A percentile compares a stretch with the other conserved stretches of the same genome.
phyloP scores from a whole-genome alignment of 1,140 invertebrate species.

The Drosophila orosa region DNA sequence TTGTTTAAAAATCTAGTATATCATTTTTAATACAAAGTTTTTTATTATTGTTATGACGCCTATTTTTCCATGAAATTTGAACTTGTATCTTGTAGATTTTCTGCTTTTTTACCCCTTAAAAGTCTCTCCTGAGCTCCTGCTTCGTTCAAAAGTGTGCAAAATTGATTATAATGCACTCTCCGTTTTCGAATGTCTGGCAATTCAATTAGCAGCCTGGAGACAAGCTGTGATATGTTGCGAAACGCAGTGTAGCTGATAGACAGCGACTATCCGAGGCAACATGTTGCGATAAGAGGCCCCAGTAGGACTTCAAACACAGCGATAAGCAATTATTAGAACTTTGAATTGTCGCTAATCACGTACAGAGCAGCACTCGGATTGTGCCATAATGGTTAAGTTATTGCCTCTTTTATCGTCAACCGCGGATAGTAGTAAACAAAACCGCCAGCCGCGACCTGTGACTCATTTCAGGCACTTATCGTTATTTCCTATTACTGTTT shows the following conservation, averaged over 20 bases:
- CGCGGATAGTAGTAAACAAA: conserved; percentile 10
- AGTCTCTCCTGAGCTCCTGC: neutral
- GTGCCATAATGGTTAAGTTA: conserved; percentile 4
- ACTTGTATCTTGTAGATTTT: neutral
- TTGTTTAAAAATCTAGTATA: too few relatives aligned
- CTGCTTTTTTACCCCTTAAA: neutral
- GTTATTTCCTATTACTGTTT: neutral
- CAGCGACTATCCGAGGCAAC: conserved; percentile 3
- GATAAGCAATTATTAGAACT: conserved; percentile 20
- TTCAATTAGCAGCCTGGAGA: conserved; percentile 51
- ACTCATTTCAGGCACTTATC: conserved; percentile 17
- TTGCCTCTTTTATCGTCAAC: conserved; percentile 14
- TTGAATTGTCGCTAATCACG: conserved; percentile 21
- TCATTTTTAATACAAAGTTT: too few relatives aligned
- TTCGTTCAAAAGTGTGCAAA: conserved; percentile 2
- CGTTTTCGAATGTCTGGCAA: conserved; percentile 39
- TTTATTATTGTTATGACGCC: too few relatives aligned
- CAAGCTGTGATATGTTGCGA: conserved; percentile 41
- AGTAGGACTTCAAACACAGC: conserved; percentile 5
- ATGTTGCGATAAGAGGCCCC: conserved; percentile 2
- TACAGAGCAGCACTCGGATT: conserved; percentile 2
- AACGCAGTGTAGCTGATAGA: conserved; percentile 11
- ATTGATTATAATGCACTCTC: conserved; percentile 14
- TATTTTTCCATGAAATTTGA: neutral
- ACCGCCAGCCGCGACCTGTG: conserved; percentile 12